These are phyloP conservation scores for Palythoa caribaeorum DNA, from an alignment of 92 coral and sea anemone species.

Conservation along the genomic window DNA sequence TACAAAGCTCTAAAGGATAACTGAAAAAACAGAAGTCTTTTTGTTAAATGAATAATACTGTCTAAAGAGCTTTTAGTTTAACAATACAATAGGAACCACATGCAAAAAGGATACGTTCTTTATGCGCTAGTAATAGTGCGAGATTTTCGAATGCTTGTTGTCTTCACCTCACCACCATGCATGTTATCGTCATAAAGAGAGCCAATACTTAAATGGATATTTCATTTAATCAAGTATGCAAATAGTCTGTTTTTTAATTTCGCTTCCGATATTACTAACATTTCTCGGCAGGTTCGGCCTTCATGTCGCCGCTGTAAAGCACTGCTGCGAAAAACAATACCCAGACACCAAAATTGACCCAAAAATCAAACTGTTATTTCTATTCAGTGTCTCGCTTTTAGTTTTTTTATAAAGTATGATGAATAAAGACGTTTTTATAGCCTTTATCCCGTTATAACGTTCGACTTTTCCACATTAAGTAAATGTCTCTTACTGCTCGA, in stretches of 20 bases:
- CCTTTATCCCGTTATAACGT: neutral
- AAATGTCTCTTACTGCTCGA: neutral
- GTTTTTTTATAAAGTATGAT: neutral
- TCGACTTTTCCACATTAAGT: neutral
- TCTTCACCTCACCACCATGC: neutral
- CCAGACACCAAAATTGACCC: slow-evolving; percentile 7
- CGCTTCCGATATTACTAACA: slow-evolving; percentile 38
- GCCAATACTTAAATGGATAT: neutral
- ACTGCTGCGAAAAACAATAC: slow-evolving; percentile 44
- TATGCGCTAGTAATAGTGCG: neutral
- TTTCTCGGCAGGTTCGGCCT: slow-evolving; percentile 33
- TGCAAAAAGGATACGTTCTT: neutral
- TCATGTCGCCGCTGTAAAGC: slow-evolving; percentile 21
- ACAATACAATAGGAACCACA: neutral
- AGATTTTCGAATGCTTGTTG: neutral
- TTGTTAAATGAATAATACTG: too few species aligned
- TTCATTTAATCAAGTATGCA: slow-evolving; percentile 31
- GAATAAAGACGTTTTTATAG: neutral
- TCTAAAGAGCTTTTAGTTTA: neutral
- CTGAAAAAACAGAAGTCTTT: neutral
- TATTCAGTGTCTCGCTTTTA: neutral
- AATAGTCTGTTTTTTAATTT: slow-evolving; percentile 28
- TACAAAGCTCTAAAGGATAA: neutral
- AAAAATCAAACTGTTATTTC: neutral
- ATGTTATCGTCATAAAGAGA: neutral